Percentiles rank a stretch among this genome's conserved stretches.
Conservation (phyloP, 2,888 invertebrate genomes). For the Lydus trimaculatus region DNA sequence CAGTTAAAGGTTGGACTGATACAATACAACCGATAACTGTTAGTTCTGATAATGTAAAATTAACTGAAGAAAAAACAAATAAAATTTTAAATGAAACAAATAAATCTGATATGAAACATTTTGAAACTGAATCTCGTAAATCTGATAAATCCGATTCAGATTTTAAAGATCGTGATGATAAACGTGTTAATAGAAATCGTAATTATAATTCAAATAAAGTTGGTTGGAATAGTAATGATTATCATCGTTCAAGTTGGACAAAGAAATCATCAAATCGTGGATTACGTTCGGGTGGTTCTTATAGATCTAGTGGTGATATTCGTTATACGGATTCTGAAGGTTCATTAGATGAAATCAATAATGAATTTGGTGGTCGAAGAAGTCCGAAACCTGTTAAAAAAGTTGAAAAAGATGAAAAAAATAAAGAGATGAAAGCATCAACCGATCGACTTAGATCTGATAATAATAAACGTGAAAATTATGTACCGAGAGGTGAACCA, state of each 20-base stretch:
- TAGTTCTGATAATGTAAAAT: slow-evolving; percentile 59
- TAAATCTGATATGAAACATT: slow-evolving; percentile 57
- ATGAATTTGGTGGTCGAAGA: slow-evolving; percentile 56
- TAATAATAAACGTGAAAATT: slow-evolving; percentile 68
- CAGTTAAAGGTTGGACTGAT: slow-evolving; percentile 62
- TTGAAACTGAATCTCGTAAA: slow-evolving; percentile 59
- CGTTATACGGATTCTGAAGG: slow-evolving; percentile 77
- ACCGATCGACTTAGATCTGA: slow-evolving; percentile 47
- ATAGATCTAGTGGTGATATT: slow-evolving; percentile 61
- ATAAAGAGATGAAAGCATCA: slow-evolving; percentile 52
- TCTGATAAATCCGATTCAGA: slow-evolving; percentile 51
- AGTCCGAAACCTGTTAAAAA: slow-evolving; percentile 64
- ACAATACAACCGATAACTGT: slow-evolving; percentile 42
- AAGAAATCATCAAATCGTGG: slow-evolving; percentile 37
- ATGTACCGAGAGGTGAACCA: slow-evolving; percentile 88
- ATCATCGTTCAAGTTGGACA: slow-evolving; percentile 37
- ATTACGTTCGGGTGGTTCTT: slow-evolving; percentile 35
- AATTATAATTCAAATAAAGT: slow-evolving; percentile 40
- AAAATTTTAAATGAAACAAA: slow-evolving; percentile 49
- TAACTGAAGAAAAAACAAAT: slow-evolving; percentile 58
- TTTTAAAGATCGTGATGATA: slow-evolving; percentile 54
- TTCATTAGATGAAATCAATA: slow-evolving; percentile 74
- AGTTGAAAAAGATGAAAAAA: slow-evolving; percentile 67
- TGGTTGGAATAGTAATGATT: slow-evolving; percentile 43
- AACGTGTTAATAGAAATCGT: slow-evolving; percentile 37